Evolutionary conservation across 2,888 invertebrate genomes (phyloP).

Genomic region (Reticulitermes lucifugus): DNA sequence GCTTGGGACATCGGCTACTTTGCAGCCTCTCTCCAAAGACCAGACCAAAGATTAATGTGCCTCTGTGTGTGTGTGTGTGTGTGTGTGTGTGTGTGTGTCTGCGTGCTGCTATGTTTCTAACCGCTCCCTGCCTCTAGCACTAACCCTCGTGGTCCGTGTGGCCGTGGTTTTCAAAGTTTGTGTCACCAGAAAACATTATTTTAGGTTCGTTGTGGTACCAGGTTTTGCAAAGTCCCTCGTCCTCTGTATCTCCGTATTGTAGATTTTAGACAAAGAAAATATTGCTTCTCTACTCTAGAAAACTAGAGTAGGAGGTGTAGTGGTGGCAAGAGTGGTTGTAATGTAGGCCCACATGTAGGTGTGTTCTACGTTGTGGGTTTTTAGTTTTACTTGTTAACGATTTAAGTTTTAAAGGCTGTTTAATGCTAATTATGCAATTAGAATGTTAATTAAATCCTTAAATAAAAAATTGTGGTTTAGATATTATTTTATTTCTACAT

Average conservation of each 20-base stretch:
- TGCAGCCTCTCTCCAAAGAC: slow-evolving; percentile 34
- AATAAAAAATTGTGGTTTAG: not conserved
- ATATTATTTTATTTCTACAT: not conserved
- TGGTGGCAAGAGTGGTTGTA: not conserved
- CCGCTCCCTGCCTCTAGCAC: not conserved
- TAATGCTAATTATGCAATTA: not conserved
- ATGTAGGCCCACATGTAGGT: not conserved
- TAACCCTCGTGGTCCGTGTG: slow-evolving; percentile 13
- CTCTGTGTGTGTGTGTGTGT: not conserved
- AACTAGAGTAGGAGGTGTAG: not conserved
- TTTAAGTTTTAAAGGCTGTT: not conserved
- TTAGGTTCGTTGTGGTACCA: slow-evolving; percentile 40
- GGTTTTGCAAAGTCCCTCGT: slow-evolving; percentile 22
- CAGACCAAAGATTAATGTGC: slow-evolving; percentile 42
- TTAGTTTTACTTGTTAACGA: not conserved
- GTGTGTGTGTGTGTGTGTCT: not conserved
- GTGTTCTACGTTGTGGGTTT: not conserved
- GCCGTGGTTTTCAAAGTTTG: slow-evolving; percentile 31
- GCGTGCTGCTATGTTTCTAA: not conserved
- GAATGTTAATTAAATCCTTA: not conserved
- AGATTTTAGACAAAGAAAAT: slow-evolving; percentile 18
- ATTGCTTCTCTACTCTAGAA: slow-evolving; percentile 16
- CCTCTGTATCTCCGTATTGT: not conserved
- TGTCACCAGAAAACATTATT: slow-evolving; percentile 39
- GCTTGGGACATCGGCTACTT: slow-evolving; percentile 35